phyloP scores from a whole-genome alignment of 1,140 invertebrate genomes.

The Cheumatopsyche charites region DNA sequence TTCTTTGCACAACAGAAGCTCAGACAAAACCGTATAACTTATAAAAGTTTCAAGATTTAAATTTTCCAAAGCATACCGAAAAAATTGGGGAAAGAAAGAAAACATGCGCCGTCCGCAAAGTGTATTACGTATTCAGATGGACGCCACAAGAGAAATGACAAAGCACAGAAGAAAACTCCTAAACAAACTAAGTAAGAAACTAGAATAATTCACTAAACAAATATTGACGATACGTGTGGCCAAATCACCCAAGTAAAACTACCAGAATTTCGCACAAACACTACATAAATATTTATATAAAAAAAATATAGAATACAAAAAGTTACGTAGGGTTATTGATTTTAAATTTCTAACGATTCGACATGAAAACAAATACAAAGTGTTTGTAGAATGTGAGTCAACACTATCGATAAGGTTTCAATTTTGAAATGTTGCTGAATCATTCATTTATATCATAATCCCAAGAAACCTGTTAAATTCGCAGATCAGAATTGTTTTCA shows the following conservation, averaged over 20 bases:
- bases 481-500: too few species aligned
- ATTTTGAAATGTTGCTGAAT: too few species aligned
- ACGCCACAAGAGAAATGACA: constrained; percentile 34
- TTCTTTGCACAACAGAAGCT: background rate
- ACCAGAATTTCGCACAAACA: background rate
- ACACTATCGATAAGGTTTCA: too few species aligned
- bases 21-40: constrained; percentile 5
- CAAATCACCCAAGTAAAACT: constrained; percentile 43
- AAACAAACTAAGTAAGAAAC: constrained; percentile 46
- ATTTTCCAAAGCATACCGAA: background rate
- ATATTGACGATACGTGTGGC: constrained; percentile 48
- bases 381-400: too few species aligned
- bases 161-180: constrained; percentile 41
- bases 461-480: too few species aligned
- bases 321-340: too few species aligned
- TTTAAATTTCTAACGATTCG: too few species aligned
- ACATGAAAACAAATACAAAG: too few species aligned
- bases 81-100: constrained; percentile 15
- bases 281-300: background rate
- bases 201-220: constrained; percentile 44
- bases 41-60: constrained; percentile 23
- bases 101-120: constrained; percentile 19
- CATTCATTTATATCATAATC: too few species aligned
- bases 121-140: constrained; percentile 44
- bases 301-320: too few species aligned